Evolutionary conservation across 2,888 invertebrate genomes (phyloP).

Genomic region (Microdon myrmicae): DNA sequence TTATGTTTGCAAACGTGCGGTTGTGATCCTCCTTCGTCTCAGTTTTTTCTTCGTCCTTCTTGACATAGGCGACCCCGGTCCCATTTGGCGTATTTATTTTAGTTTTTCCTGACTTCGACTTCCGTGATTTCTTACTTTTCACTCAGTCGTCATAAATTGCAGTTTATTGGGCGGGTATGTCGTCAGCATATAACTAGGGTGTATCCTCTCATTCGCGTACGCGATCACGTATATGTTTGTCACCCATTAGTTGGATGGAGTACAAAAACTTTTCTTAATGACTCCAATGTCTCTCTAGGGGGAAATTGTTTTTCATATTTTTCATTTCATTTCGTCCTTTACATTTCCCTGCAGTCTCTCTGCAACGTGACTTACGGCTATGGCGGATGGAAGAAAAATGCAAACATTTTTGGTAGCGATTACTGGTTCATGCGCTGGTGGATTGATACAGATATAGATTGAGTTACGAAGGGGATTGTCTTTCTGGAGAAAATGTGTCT

Average conservation of each 20-base stretch:
- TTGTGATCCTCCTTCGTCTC: too few relatives aligned
- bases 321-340: conserved; percentile 7
- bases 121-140: conserved; percentile 52
- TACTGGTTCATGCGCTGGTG: too few relatives aligned
- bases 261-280: conserved; percentile 43
- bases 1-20: conserved; percentile 49
- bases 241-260: conserved; percentile 16
- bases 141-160: conserved; percentile 51
- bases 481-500: too few relatives aligned
- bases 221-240: conserved; percentile 46
- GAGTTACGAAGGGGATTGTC: too few relatives aligned
- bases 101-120: conserved; percentile 26
- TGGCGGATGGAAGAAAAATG: too few relatives aligned
- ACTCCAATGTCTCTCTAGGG: conserved; percentile 43
- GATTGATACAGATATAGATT: too few relatives aligned
- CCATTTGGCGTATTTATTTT: conserved; percentile 37
- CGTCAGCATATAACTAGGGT: too few relatives aligned
- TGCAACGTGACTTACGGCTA: too few relatives aligned
- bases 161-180: conserved; percentile 33
- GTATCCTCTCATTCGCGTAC: conserved; percentile 37
- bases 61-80: conserved; percentile 10
- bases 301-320: conserved; percentile 39
- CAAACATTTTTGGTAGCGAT: too few relatives aligned
- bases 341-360: too few relatives aligned
- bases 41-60: conserved; percentile 25